Evolutionary conservation across 2,888 invertebrate genomes (phyloP).

Genomic region (Cephus runcator): DNA sequence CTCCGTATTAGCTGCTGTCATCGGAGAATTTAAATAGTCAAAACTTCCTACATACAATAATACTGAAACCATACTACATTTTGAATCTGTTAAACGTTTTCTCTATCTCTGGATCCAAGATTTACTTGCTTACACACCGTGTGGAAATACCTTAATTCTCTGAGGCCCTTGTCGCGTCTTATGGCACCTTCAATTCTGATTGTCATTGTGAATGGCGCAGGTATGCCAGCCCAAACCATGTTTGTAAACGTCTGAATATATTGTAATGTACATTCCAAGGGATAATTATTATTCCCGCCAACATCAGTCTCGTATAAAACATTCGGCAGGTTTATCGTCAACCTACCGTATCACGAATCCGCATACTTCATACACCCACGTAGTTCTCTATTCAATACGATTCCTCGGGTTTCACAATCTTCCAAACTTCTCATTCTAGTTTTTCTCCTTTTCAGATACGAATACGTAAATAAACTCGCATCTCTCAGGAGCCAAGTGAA

Average conservation of each 20-base stretch:
- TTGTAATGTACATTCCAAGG: slow-evolving; percentile 16
- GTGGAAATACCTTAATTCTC: not conserved
- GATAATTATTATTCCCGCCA: not conserved
- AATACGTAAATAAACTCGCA: slow-evolving; percentile 12
- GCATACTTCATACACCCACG: not conserved
- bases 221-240: slow-evolving; percentile 32
- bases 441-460: slow-evolving; percentile 6
- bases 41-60: not conserved
- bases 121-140: not conserved
- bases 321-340: not conserved
- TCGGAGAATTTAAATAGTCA: not conserved
- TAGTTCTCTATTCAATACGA: not conserved
- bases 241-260: slow-evolving; percentile 21
- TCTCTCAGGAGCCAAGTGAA: not conserved
- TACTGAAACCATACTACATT: not conserved
- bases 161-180: not conserved
- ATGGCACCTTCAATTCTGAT: slow-evolving; percentile 4
- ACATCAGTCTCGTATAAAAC: not conserved
- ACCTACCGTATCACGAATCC: slow-evolving; percentile 3
- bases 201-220: slow-evolving; percentile 7
- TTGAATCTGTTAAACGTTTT: not conserved
- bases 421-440: not conserved
- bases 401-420: not conserved
- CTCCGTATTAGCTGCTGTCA: not conserved
- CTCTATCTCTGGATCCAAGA: not conserved